Evolutionary conservation across 2,113 vertebrate species (phyloP).

Genomic region (Recurvirostra avosetta): DNA sequence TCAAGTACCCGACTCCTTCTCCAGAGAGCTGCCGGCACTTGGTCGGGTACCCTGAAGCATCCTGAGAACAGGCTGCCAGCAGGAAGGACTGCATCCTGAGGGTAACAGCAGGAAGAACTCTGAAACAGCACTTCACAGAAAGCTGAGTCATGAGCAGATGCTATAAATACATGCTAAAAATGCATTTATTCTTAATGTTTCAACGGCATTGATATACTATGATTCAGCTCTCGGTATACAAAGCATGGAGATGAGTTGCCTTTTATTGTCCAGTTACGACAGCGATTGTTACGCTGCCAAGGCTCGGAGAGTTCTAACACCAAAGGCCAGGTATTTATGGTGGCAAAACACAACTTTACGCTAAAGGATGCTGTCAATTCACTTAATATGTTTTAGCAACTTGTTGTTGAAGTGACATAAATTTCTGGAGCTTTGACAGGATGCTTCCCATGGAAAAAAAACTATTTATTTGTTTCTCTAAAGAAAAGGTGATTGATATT

Average conservation of each 20-base stretch:
- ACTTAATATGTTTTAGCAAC: background rate
- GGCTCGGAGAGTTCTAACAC: background rate
- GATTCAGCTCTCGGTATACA: background rate
- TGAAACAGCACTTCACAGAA: background rate
- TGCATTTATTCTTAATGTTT: background rate
- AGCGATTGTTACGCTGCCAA: background rate
- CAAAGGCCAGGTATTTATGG: background rate
- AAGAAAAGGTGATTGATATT: accelerated
- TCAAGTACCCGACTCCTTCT: background rate
- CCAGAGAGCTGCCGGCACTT: background rate
- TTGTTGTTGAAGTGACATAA: background rate
- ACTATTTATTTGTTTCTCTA: background rate
- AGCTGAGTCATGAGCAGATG: background rate
- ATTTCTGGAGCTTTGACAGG: background rate
- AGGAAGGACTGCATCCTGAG: background rate
- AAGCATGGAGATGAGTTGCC: background rate
- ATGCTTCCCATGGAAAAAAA: background rate
- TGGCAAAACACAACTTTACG: background rate
- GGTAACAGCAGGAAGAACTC: background rate
- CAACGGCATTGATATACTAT: accelerated
- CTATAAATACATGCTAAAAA: background rate
- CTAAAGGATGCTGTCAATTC: background rate
- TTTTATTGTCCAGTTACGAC: background rate
- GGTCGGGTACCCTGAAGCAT: background rate
- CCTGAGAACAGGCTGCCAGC: background rate